phyloP scores from a whole-genome alignment of 2,113 vertebrate genomes.

The Dolichotis patagonum region DNA sequence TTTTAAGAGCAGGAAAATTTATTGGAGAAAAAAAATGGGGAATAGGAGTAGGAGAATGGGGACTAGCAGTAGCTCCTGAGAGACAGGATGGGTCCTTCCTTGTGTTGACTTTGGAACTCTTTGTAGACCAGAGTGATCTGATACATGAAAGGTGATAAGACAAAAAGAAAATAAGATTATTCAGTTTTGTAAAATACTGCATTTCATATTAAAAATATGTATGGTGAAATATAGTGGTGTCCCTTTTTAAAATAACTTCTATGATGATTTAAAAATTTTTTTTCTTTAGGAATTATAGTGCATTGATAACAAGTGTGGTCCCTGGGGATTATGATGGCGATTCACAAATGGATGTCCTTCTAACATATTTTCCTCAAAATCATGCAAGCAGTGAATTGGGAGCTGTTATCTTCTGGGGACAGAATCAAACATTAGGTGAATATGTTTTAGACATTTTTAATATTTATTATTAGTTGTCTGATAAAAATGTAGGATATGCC shows the following conservation, averaged over 20 bases:
- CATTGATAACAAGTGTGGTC: constrained; percentile 93
- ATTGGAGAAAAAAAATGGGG: neutral
- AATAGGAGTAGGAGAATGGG: neutral
- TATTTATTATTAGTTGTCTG: constrained; percentile 19
- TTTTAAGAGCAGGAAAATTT: neutral
- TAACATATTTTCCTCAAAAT: constrained; percentile 86
- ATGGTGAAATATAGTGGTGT: neutral
- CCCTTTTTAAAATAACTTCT: neutral
- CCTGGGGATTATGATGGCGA: constrained; percentile 99
- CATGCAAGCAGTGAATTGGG: constrained; percentile 73
- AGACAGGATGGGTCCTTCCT: neutral
- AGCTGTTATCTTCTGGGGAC: constrained; percentile 95
- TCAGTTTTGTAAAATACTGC: neutral
- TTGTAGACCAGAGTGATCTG: neutral
- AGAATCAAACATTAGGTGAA: constrained; percentile 95
- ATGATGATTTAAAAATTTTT: neutral
- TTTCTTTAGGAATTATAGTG: constrained; percentile 81
- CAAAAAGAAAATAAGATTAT: neutral
- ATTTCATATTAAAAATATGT: neutral
- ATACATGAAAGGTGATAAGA: neutral
- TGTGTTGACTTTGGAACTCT: neutral
- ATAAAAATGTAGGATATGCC: neutral
- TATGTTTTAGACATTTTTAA: constrained; percentile 45
- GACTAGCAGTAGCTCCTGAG: neutral
- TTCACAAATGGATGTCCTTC: constrained; percentile 98